A percentile compares a stretch with the other conserved stretches of the same genome.
phyloP scores from a whole-genome alignment of 92 coral and sea anemone species.

The Phenganax stokvisi region DNA sequence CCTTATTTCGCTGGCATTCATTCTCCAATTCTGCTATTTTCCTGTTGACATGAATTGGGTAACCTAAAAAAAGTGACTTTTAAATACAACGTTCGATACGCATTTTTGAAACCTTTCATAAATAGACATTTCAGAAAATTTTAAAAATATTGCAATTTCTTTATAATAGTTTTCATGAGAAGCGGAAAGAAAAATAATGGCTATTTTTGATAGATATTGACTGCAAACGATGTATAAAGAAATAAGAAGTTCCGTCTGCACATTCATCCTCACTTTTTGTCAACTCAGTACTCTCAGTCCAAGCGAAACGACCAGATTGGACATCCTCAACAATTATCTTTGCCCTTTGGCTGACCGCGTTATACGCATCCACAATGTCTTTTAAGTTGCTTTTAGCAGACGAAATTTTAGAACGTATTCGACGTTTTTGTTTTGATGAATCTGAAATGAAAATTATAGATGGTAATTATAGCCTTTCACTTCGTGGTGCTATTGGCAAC shows the following conservation, averaged over 20 bases:
- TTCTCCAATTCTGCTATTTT: constrained; percentile 13
- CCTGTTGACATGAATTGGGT: constrained; percentile 21
- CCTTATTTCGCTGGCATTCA: constrained; percentile 33
- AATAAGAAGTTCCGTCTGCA: neutral
- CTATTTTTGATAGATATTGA: no score
- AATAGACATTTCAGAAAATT: neutral
- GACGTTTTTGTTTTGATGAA: constrained; percentile 46
- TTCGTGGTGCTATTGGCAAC: no score
- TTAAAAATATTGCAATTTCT: no score
- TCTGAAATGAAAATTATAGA: constrained; percentile 36
- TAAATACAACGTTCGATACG: neutral
- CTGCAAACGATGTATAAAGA: no score
- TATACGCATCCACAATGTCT: constrained; percentile 20
- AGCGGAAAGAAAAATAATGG: no score
- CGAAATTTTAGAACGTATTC: constrained; percentile 32
- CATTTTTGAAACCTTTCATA: neutral
- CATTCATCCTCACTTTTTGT: neutral
- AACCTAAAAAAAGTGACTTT: constrained; percentile 4
- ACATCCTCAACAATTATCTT: constrained; percentile 31
- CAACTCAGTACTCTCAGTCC: constrained; percentile 22
- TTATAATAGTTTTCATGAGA: no score
- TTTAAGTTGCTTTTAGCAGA: constrained; percentile 26
- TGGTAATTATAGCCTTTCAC: no score
- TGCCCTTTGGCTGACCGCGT: constrained; percentile 18
- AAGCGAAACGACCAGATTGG: neutral